Percentiles rank a stretch among this genome's conserved stretches.
Conservation (phyloP, 1,140 invertebrate genomes). For the Drosophila melanica region DNA sequence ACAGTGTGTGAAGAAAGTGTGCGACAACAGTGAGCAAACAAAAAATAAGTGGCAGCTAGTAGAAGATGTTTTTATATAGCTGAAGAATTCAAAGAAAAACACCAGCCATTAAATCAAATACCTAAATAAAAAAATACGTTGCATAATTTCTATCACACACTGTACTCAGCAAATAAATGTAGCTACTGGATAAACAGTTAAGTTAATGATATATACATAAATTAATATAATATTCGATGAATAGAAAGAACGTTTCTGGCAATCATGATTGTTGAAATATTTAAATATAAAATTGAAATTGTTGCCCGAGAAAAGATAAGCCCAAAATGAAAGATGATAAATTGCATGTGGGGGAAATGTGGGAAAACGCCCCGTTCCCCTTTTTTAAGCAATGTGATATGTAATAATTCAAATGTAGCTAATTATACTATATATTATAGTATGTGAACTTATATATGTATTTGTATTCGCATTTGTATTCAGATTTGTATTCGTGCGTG, state of each 20-base stretch:
- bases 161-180: too few relatives aligned
- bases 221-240: conserved; percentile 19
- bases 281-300: conserved; percentile 32
- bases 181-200: neutral
- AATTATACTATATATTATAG: conserved; percentile 12
- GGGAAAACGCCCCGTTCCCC: neutral
- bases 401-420: conserved; percentile 37
- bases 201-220: conserved; percentile 8
- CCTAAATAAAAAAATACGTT: too few relatives aligned
- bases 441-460: conserved; percentile 1
- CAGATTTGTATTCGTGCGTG: neutral
- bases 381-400: conserved; percentile 68
- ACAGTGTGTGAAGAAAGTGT: too few relatives aligned
- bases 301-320: conserved; percentile 17
- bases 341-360: conserved; percentile 9
- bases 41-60: neutral
- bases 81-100: too few relatives aligned
- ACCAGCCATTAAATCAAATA: too few relatives aligned
- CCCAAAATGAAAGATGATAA: neutral
- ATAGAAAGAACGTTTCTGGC: conserved; percentile 59
- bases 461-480: conserved; percentile 5
- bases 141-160: too few relatives aligned
- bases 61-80: neutral
- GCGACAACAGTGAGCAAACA: too few relatives aligned
- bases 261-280: conserved; percentile 58